These are phyloP conservation scores for Odobenus rosmarus DNA, from an alignment of 2,113 vertebrate genomes.

Conservation along the genomic window DNA sequence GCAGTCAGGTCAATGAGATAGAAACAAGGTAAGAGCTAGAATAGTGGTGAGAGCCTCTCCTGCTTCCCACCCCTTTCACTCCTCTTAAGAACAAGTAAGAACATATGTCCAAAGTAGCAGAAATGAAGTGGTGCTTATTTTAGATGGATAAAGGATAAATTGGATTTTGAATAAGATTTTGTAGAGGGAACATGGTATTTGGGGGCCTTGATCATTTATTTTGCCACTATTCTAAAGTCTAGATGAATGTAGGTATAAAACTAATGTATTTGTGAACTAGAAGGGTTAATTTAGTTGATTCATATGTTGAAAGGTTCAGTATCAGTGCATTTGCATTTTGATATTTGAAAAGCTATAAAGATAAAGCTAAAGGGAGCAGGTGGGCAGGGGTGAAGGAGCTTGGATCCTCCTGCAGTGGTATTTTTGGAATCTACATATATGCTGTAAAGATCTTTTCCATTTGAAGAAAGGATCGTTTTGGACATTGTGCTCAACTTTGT, in stretches of 20 bases:
- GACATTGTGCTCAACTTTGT: background rate
- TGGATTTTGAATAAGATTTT: slow-evolving; percentile 23
- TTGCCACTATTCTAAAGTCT: slow-evolving; percentile 12
- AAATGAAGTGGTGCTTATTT: background rate
- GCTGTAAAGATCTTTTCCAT: background rate
- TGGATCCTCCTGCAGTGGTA: background rate
- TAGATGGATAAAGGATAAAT: background rate
- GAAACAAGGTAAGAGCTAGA: background rate
- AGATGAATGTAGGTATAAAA: background rate
- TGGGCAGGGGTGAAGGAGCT: background rate
- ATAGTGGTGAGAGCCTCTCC: background rate
- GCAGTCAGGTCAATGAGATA: background rate
- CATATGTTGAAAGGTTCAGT: background rate
- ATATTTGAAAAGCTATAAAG: background rate
- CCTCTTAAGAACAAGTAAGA: slow-evolving; percentile 12
- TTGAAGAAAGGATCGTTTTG: background rate
- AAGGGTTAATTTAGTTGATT: background rate
- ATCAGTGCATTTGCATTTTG: background rate
- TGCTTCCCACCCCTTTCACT: background rate
- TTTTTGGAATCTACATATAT: background rate
- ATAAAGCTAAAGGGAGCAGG: background rate
- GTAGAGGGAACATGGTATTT: background rate
- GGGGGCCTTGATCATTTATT: background rate
- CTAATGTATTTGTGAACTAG: background rate
- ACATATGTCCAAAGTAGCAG: background rate